Evolutionary conservation across 2,797 vertebrate species (phyloP).

Genomic region (Ceryle rudis): DNA sequence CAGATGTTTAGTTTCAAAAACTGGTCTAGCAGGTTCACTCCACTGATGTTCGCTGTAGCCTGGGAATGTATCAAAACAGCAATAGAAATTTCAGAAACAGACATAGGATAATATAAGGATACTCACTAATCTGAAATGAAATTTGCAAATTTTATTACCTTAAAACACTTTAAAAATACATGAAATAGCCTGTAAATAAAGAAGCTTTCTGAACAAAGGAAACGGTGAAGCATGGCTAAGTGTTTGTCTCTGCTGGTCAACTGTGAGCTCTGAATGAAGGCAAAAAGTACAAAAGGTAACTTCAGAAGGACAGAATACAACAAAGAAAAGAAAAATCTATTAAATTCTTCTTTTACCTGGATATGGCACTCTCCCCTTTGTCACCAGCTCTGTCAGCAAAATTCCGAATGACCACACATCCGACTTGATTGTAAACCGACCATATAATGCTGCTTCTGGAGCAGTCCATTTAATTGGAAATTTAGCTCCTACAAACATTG

Average conservation of each 20-base stretch:
- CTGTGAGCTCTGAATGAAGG: background rate
- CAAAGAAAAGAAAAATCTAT: background rate
- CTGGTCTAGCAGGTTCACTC: background rate
- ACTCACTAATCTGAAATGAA: background rate
- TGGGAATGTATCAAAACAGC: background rate
- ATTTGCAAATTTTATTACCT: background rate
- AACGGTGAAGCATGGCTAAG: background rate
- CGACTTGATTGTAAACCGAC: slow-evolving; percentile 96
- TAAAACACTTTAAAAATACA: background rate
- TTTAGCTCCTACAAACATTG: slow-evolving; percentile 87
- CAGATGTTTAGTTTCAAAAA: background rate
- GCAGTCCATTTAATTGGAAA: slow-evolving; percentile 98
- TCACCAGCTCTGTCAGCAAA: slow-evolving; percentile 92
- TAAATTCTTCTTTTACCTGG: slow-evolving; percentile 83
- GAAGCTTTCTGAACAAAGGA: background rate
- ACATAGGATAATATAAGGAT: background rate
- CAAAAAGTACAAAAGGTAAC: background rate
- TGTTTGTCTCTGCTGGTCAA: background rate
- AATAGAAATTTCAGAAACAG: background rate
- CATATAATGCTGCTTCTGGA: slow-evolving; percentile 92
- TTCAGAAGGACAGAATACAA: background rate
- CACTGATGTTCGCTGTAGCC: background rate
- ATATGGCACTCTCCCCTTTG: slow-evolving; percentile 95
- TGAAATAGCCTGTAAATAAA: background rate
- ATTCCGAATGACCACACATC: slow-evolving; percentile 98